Evolutionary conservation across 1,140 invertebrate genomes (phyloP), one percentile per base, ranked within the genome.

Genomic region (Cheumatopsyche charites): DNA sequence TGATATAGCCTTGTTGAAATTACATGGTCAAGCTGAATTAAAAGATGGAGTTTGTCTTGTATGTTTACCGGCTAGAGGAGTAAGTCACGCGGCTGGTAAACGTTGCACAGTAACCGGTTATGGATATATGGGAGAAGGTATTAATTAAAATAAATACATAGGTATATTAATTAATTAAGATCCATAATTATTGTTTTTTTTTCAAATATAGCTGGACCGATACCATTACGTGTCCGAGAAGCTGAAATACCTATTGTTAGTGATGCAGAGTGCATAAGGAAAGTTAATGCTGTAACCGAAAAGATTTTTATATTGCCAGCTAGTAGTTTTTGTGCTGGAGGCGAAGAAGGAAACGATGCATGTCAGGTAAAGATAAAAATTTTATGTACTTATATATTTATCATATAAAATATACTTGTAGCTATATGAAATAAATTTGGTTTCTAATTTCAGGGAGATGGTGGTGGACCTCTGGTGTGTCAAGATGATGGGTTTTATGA

Each of bases 181-280:
- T 61, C 5, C 21, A 7, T 26, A 49, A 36, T 13, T 13, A 21
- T 5, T 21, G 21, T 7, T 5, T 75, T 76, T 73, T 73, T 75
- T 68, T n/a, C n/a, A n/a, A n/a, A 82, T 85, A 23, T 79, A 95
- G 94, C 92, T 78, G 94, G 95, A 13, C 94, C 95, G 1, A 96
- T 96, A 77, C 94, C 95, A 0, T 80, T 97, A 72, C 85, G 92
- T 75, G 92, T 96, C 15, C 87, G 94, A 61, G 93, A 95, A 81
- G 95, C 96, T 0, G 90, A 94, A 80, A 90, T 98, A 72, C 96
- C 96, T 0, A 94, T 98, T 63, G 95, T 98, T 0, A 94, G 93
- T 73, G 94, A 96, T 79, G 89, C 93, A 15, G 93, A 96, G 80
- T 97, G 94, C 80, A 91, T 95, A 49, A 86, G 93, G 17, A 95